Conservation (phyloP, 2,888 invertebrate species). For the Orthosia cruda region DNA sequence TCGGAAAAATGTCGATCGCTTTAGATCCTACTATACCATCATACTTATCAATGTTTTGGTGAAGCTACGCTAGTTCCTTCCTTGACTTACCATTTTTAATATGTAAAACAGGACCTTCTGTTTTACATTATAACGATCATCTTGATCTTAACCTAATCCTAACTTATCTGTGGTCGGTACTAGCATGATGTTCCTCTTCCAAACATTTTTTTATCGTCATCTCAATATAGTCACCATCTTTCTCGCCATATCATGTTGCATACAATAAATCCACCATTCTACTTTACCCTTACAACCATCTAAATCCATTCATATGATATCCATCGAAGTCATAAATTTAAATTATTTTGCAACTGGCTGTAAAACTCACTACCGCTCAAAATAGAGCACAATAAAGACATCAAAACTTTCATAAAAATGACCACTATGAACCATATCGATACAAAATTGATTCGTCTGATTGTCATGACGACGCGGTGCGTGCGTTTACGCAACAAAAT, state of each 20-base stretch:
- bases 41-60: neutral
- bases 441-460: conserved; percentile 56
- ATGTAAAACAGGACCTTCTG: no score
- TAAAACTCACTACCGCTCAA: neutral
- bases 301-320: neutral
- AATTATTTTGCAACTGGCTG: neutral
- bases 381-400: conserved; percentile 13
- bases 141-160: no score
- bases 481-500: conserved; percentile 66
- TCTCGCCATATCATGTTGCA: no score
- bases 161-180: no score
- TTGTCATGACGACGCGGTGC: conserved; percentile 41
- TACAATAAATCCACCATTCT: neutral
- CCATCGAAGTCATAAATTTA: neutral
- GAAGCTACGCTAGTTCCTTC: neutral
- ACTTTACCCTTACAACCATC: neutral
- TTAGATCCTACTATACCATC: neutral
- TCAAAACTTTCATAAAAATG: conserved; percentile 35
- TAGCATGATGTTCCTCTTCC: no score
- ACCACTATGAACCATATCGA: conserved; percentile 20
- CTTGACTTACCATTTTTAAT: neutral
- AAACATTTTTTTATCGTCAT: no score
- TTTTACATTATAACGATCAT: neutral
- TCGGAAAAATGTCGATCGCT: neutral
- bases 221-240: no score